phyloP scores from a whole-genome alignment of 2,113 vertebrate genomes.

The Gopherus flavomarginatus region DNA sequence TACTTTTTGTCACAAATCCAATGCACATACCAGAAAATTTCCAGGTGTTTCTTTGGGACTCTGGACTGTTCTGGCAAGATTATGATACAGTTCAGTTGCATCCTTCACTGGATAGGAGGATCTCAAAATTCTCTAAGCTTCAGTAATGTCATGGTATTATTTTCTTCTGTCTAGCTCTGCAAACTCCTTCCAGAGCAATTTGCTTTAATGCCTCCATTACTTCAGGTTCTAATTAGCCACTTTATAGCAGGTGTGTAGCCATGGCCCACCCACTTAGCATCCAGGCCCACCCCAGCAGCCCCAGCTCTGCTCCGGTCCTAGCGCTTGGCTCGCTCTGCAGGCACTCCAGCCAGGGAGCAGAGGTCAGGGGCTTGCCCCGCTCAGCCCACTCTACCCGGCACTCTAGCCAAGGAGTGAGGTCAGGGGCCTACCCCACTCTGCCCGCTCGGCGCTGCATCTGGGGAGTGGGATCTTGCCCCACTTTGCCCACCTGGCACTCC shows the following conservation, averaged over 20 bases:
- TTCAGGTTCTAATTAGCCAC: neutral
- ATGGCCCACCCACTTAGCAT: too few relatives aligned
- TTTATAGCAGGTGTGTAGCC: neutral
- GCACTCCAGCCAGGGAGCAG: too few relatives aligned
- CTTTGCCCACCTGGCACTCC: too few relatives aligned
- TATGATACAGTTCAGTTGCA: neutral
- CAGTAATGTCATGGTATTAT: neutral
- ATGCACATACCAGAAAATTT: neutral
- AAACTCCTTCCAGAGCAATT: neutral
- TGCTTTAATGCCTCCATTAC: neutral
- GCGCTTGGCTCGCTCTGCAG: too few relatives aligned
- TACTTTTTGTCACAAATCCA: neutral
- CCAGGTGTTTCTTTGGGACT: neutral
- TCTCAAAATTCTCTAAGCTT: neutral
- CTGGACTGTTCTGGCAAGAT: neutral
- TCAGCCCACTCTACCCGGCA: too few relatives aligned
- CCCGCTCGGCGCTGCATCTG: too few relatives aligned
- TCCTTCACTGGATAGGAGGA: neutral
- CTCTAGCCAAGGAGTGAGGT: too few relatives aligned
- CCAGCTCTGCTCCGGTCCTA: too few relatives aligned
- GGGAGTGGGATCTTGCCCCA: too few relatives aligned
- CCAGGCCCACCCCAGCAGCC: too few relatives aligned
- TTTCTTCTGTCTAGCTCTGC: neutral
- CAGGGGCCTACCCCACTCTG: too few relatives aligned
- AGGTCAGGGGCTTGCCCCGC: too few relatives aligned